A percentile compares a stretch with the other conserved stretches of the same genome.
These are phyloP conservation scores for Marmota monax DNA, from an alignment of 2,113 vertebrate genomes.

Conservation along the genomic window DNA sequence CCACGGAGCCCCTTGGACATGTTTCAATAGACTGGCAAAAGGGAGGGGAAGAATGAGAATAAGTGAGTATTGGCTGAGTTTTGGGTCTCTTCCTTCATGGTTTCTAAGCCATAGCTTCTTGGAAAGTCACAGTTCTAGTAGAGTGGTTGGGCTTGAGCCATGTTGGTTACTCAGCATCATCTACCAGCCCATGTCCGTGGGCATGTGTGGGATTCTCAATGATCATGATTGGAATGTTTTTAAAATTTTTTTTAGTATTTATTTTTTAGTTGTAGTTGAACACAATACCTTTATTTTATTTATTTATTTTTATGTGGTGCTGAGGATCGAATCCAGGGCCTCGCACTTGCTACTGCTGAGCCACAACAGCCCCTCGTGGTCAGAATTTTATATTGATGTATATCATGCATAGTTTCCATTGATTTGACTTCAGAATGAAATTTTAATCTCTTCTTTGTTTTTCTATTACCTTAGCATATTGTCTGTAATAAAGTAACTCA, in stretches of 20 bases:
- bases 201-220: background rate
- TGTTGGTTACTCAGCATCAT: accelerated
- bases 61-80: background rate
- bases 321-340: no score
- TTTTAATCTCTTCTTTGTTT: constrained; percentile 6
- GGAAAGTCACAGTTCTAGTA: background rate
- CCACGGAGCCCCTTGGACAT: background rate
- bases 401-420: background rate
- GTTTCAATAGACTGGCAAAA: background rate
- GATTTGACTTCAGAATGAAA: constrained; percentile 46
- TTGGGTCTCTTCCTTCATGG: background rate
- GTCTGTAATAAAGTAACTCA: background rate
- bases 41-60: background rate
- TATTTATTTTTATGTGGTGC: no score
- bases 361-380: no score
- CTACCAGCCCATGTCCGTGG: background rate
- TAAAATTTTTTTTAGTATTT: no score
- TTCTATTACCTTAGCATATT: constrained; percentile 2
- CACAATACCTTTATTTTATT: no score
- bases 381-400: background rate
- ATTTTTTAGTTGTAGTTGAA: no score
- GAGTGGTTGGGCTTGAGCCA: background rate
- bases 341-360: no score
- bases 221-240: background rate
- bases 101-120: constrained; percentile 1